Percentiles rank a stretch among this genome's conserved stretches.
phyloP scores from a whole-genome alignment of 2,113 vertebrate genomes.

The Bothrops jararaca region DNA sequence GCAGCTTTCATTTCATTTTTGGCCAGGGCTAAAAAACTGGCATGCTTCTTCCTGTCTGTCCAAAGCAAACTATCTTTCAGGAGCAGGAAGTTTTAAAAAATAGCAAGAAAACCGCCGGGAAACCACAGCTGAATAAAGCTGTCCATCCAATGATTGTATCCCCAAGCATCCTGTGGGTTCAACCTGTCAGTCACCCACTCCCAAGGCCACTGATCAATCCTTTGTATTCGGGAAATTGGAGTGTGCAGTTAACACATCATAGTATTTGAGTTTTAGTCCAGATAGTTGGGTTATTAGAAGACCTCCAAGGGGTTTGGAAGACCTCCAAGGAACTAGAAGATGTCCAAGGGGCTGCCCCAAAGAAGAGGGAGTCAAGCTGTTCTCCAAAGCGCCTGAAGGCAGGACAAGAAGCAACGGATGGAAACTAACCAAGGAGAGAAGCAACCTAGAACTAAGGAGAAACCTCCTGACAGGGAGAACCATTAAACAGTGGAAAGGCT shows the following conservation, averaged over 20 bases:
- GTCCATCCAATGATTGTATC: constrained; percentile 55
- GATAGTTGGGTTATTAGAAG: background rate
- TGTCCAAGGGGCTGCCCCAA: too few species aligned
- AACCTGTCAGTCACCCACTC: constrained; percentile 33
- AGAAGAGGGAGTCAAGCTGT: background rate
- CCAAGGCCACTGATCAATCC: background rate
- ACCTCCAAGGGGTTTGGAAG: too few species aligned
- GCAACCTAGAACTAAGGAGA: too few species aligned
- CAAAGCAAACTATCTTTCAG: constrained; percentile 65
- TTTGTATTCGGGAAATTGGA: background rate
- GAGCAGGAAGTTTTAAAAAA: constrained; percentile 56
- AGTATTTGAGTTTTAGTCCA: background rate
- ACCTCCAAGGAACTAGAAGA: too few species aligned
- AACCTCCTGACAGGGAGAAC: too few species aligned
- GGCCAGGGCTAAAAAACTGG: constrained; percentile 50
- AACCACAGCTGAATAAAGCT: constrained; percentile 53
- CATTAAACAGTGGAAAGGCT: background rate
- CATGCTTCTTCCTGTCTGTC: constrained; percentile 37
- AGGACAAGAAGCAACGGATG: too few species aligned
- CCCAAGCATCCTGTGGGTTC: constrained; percentile 27
- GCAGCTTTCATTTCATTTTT: constrained; percentile 68
- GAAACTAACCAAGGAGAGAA: too few species aligned
- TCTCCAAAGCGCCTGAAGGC: too few species aligned
- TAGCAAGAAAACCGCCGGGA: background rate
- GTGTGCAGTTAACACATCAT: background rate